Percentiles rank a stretch among this genome's conserved stretches.
These are phyloP conservation scores for Pardosa pseudoannulata DNA, from an alignment of 2,888 invertebrate species.

Conservation along the genomic window DNA sequence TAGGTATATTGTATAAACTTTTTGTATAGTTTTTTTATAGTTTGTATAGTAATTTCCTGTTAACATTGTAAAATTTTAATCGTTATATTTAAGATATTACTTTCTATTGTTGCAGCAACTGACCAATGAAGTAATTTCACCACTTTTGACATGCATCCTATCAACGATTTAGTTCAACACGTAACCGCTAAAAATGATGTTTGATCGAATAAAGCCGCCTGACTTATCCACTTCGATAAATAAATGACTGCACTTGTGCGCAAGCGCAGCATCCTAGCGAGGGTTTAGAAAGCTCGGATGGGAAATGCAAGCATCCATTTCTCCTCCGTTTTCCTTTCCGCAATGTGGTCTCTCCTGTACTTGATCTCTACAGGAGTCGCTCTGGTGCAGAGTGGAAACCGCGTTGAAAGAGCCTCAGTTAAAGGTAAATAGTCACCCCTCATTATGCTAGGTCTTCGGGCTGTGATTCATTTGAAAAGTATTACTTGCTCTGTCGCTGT, in stretches of 20 bases:
- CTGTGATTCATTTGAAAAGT: too few relatives aligned
- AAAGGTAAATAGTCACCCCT: slow-evolving; percentile 52
- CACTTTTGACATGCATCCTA: background rate
- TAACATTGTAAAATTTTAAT: too few relatives aligned
- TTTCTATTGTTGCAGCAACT: too few relatives aligned
- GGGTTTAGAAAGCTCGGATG: slow-evolving; percentile 13
- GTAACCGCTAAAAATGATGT: too few relatives aligned
- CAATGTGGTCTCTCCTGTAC: slow-evolving; percentile 47
- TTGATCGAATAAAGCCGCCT: background rate
- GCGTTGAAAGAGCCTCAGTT: slow-evolving; percentile 50
- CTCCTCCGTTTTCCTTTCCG: background rate
- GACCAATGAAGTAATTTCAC: too few relatives aligned
- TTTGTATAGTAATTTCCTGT: too few relatives aligned
- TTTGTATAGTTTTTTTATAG: too few relatives aligned
- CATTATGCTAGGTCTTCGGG: background rate
- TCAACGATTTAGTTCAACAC: too few relatives aligned
- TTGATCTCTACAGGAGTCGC: slow-evolving; percentile 21
- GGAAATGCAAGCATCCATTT: slow-evolving; percentile 16
- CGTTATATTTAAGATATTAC: too few relatives aligned
- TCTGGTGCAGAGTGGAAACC: slow-evolving; percentile 29
- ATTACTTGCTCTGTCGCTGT: too few relatives aligned
- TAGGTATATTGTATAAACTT: too few relatives aligned
- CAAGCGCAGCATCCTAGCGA: slow-evolving; percentile 25
- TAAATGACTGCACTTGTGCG: slow-evolving; percentile 6
- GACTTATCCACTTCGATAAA: background rate